Evolutionary conservation across 1,140 invertebrate species (phyloP).

Genomic region (Aleiodes sp.): DNA sequence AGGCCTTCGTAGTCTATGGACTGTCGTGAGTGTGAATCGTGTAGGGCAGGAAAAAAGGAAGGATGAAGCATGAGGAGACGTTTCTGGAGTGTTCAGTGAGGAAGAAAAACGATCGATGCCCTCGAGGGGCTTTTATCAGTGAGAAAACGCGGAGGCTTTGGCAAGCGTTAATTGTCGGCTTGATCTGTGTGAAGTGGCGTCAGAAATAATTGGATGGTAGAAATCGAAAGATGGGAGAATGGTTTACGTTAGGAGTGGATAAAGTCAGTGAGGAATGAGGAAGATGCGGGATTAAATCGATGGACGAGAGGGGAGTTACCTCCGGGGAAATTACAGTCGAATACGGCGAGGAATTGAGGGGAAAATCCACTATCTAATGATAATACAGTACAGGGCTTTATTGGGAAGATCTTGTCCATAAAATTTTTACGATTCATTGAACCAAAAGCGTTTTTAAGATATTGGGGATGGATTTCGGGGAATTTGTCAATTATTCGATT

Average conservation of each 20-base stretch:
- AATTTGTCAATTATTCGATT: too few species aligned
- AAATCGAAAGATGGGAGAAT: constrained; percentile 41
- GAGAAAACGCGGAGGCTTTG: constrained; percentile 38
- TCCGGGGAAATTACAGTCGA: constrained; percentile 36
- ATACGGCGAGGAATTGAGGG: constrained; percentile 29
- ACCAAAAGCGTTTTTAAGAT: too few species aligned
- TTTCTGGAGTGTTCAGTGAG: constrained; percentile 3
- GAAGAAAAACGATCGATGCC: constrained; percentile 31
- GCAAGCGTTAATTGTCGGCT: constrained; percentile 57
- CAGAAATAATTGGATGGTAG: constrained; percentile 59
- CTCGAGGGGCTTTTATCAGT: constrained; percentile 31
- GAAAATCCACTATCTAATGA: neutral
- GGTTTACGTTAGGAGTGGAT: neutral
- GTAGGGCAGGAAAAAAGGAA: neutral
- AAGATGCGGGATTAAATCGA: constrained; percentile 53
- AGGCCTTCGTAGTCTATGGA: neutral
- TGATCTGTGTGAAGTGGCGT: constrained; percentile 45
- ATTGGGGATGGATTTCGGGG: too few species aligned
- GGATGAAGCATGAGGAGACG: neutral
- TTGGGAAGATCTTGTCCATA: constrained; percentile 28
- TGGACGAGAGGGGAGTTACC: constrained; percentile 32
- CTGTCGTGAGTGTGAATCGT: neutral
- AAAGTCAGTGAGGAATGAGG: constrained; percentile 15
- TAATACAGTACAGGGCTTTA: too few species aligned
- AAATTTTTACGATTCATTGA: too few species aligned